phyloP scores from a whole-genome alignment of 2,797 vertebrate species.

The Anguilla megastoma region DNA sequence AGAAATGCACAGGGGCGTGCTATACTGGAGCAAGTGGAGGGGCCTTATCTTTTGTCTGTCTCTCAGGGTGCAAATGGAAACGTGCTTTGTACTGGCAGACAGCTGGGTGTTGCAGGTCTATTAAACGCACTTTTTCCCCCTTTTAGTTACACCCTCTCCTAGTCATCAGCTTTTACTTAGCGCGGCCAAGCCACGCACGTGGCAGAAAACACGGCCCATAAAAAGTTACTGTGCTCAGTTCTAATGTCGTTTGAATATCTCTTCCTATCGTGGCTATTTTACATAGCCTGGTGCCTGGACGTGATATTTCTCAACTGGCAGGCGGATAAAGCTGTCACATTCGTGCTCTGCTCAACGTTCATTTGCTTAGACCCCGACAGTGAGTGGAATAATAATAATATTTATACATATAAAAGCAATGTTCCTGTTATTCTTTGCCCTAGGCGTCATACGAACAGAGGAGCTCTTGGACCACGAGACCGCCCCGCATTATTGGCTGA shows the following conservation, averaged over 20 bases:
- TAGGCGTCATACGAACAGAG: slow-evolving; percentile 78
- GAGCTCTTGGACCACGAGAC: slow-evolving; percentile 79
- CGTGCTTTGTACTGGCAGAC: neutral
- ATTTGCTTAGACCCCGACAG: neutral
- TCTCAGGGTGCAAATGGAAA: slow-evolving; percentile 8
- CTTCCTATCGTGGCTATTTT: neutral
- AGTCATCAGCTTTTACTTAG: neutral
- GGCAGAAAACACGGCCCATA: neutral
- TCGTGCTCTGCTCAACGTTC: neutral
- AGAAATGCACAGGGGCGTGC: neutral
- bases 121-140: neutral
- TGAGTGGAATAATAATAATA: neutral
- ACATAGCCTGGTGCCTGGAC: neutral
- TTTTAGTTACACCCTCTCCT: neutral
- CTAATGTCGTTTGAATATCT: slow-evolving; percentile 11
- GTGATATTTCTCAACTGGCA: neutral
- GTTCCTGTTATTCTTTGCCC: neutral
- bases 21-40: neutral
- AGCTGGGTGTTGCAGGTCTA: neutral
- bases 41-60: neutral
- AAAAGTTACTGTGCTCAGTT: neutral
- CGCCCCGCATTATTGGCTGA: slow-evolving; percentile 79
- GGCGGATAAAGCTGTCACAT: neutral
- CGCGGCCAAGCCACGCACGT: neutral
- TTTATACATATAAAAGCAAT: neutral